These are phyloP conservation scores for Pogoniulus pusillus DNA, from an alignment of 2,797 vertebrate species.

Conservation along the genomic window DNA sequence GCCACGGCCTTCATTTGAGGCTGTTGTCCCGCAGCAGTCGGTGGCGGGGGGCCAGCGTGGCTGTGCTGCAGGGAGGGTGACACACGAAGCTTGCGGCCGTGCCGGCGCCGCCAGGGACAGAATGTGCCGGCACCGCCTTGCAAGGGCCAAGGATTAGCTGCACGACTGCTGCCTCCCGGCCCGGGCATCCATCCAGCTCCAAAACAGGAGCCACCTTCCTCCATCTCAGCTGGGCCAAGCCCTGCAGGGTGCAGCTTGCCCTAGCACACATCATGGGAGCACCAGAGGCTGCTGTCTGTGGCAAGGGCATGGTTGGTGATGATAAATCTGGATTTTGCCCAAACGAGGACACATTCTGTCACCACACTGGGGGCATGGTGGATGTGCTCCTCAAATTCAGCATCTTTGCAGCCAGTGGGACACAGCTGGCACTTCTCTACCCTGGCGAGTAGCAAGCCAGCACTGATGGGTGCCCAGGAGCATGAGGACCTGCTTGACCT, in stretches of 20 bases:
- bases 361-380: fast-evolving
- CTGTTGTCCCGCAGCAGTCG: not conserved
- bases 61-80: not conserved
- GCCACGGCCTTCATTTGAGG: fast-evolving
- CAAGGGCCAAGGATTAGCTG: not conserved
- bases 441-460: fast-evolving
- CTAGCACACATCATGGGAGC: not conserved
- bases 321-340: not conserved
- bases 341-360: fast-evolving
- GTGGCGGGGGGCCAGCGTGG: fast-evolving
- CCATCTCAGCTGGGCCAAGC: not conserved
- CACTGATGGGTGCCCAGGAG: not conserved
- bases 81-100: not conserved
- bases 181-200: constrained; percentile 22
- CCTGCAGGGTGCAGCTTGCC: not conserved
- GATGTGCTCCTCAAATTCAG: fast-evolving
- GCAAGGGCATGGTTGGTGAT: fast-evolving
- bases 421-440: no score
- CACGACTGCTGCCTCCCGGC: not conserved
- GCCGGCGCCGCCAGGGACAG: constrained; percentile 28
- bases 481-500: not conserved
- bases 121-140: constrained; percentile 28
- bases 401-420: not conserved
- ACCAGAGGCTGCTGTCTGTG: not conserved
- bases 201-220: not conserved